phyloP scores from a whole-genome alignment of 2,797 vertebrate species.

The Thalassophryne amazonica region DNA sequence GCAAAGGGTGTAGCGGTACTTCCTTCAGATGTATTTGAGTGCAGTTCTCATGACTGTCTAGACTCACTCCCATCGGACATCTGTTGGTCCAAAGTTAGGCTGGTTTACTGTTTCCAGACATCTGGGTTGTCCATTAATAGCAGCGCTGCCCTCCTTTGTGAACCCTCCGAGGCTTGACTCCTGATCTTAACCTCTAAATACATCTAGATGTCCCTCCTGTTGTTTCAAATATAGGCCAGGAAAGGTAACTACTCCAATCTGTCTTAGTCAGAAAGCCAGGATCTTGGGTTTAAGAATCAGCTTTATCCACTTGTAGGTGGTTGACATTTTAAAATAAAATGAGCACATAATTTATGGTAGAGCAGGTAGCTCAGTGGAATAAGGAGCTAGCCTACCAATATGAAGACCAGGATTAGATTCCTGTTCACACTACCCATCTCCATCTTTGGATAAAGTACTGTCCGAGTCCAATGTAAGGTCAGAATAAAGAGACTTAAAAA shows the following conservation, averaged over 20 bases:
- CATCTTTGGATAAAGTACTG: no score
- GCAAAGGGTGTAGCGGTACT: background rate
- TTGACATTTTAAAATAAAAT: background rate
- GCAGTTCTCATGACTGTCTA: conserved; percentile 43
- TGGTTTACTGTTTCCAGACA: conserved; percentile 59
- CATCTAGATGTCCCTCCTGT: conserved; percentile 33
- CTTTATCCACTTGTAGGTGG: background rate
- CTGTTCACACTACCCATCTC: no score
- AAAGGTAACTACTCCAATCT: conserved; percentile 39
- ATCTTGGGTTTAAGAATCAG: background rate
- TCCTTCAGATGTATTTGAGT: conserved; percentile 1
- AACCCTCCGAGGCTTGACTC: conserved; percentile 46
- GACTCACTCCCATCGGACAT: conserved; percentile 36
- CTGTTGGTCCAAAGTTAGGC: conserved; percentile 52
- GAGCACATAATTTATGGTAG: no score
- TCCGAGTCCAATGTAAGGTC: no score
- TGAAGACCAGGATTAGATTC: no score
- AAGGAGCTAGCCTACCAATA: no score
- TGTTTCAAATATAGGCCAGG: conserved; percentile 47
- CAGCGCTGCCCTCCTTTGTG: conserved; percentile 65
- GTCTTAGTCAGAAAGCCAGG: background rate
- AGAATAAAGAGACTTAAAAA: no score
- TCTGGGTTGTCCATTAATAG: conserved; percentile 70
- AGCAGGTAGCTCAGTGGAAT: no score
- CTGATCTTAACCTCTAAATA: conserved; percentile 41